phyloP scores from a whole-genome alignment of 2,113 vertebrate genomes.

The Cavia aperea region DNA sequence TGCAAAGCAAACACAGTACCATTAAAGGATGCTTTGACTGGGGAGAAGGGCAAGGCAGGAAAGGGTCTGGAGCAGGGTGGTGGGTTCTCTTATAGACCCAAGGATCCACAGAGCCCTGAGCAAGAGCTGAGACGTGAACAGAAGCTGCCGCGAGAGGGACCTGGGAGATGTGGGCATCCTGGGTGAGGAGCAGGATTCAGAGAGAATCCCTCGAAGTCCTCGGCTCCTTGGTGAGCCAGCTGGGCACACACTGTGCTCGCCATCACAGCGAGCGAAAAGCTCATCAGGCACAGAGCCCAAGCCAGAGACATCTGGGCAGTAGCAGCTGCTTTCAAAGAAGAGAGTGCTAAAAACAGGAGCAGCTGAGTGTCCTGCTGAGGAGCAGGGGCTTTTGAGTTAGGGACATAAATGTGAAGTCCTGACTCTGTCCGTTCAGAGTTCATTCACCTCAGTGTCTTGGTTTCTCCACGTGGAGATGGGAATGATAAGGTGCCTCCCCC shows the following conservation, averaged over 20 bases:
- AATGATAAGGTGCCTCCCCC: not conserved
- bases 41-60: not conserved
- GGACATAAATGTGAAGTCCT: not conserved
- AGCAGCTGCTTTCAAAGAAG: slow-evolving; percentile 29
- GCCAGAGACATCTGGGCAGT: slow-evolving; percentile 3
- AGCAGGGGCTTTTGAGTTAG: rapidly evolving
- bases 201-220: slow-evolving; percentile 17
- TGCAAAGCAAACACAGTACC: not conserved
- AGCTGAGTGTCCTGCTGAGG: not conserved
- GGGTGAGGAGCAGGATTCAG: not conserved
- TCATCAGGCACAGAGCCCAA: not conserved
- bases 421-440: not conserved
- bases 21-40: not conserved
- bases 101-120: rapidly evolving
- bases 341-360: not conserved
- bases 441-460: not conserved
- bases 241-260: not conserved
- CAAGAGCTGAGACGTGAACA: not conserved
- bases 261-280: slow-evolving; percentile 23
- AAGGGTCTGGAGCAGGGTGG: not conserved
- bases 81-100: not conserved
- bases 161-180: not conserved
- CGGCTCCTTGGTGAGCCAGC: not conserved
- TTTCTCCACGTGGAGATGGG: not conserved
- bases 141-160: not conserved